Conservation (phyloP, 2,113 vertebrate genomes). For the Barbus barbus region DNA sequence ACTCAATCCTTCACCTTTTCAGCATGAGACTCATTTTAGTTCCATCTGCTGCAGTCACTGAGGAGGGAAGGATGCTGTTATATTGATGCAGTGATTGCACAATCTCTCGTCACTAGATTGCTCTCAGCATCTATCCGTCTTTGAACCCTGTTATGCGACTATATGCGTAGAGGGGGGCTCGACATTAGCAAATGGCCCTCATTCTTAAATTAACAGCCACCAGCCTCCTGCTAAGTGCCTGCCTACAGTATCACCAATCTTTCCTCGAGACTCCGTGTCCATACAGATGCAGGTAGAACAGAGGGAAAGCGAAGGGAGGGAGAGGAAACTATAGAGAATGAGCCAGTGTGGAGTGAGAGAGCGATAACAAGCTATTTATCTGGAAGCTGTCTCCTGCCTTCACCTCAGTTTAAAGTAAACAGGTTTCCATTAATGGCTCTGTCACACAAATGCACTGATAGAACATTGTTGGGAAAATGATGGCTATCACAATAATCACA, state of each 20-base stretch:
- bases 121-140: neutral
- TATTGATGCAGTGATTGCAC: slow-evolving; percentile 1
- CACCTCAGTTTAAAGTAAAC: slow-evolving; percentile 58
- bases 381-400: slow-evolving; percentile 48
- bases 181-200: slow-evolving; percentile 51
- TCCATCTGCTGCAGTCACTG: neutral
- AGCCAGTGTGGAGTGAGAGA: neutral
- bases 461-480: slow-evolving; percentile 57
- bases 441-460: slow-evolving; percentile 52
- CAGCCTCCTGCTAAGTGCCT: slow-evolving; percentile 38
- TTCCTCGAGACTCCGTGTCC: slow-evolving; percentile 2
- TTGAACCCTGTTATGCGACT: slow-evolving; percentile 21
- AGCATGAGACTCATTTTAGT: neutral
- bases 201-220: slow-evolving; percentile 43
- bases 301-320: neutral
- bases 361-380: slow-evolving; percentile 57
- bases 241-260: neutral
- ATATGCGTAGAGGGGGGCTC: neutral
- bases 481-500: slow-evolving; percentile 62
- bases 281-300: slow-evolving; percentile 23
- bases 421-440: slow-evolving; percentile 57
- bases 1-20: neutral
- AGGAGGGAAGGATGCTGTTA: neutral
- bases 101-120: slow-evolving; percentile 16
- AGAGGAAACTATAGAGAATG: neutral